Evolutionary conservation across 1,140 invertebrate genomes (phyloP).

Genomic region (Globodera rostochiensis): DNA sequence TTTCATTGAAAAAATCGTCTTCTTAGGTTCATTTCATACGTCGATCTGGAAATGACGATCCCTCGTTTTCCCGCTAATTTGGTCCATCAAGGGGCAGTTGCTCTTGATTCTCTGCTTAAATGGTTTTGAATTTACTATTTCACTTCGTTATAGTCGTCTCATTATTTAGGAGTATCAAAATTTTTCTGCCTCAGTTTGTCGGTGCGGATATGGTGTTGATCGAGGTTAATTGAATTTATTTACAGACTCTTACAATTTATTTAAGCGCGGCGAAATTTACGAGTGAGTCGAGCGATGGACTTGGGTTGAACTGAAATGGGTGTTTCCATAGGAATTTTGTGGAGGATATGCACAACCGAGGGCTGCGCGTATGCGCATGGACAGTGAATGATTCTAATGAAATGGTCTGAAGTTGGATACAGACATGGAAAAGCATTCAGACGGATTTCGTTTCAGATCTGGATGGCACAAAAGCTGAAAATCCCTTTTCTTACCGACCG

Average conservation of each 20-base stretch:
- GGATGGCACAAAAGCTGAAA: slow-evolving; percentile 54
- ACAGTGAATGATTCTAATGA: slow-evolving; percentile 58
- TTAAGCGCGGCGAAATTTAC: slow-evolving; percentile 55
- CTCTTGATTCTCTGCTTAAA: slow-evolving; percentile 31
- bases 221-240: slow-evolving; percentile 29
- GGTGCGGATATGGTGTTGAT: slow-evolving; percentile 61
- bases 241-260: neutral
- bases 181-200: slow-evolving; percentile 56
- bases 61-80: slow-evolving; percentile 56
- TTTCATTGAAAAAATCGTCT: neutral
- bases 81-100: slow-evolving; percentile 45
- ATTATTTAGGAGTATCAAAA: slow-evolving; percentile 44
- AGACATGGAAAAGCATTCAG: neutral
- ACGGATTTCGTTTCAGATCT: slow-evolving; percentile 25
- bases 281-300: slow-evolving; percentile 38
- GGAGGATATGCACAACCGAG: slow-evolving; percentile 34
- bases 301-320: neutral
- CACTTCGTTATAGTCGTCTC: neutral
- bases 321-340: slow-evolving; percentile 50
- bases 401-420: slow-evolving; percentile 1
- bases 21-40: slow-evolving; percentile 47
- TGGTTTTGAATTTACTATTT: neutral
- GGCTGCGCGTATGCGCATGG: slow-evolving; percentile 59
- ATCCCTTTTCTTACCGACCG: slow-evolving; percentile 62
- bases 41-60: slow-evolving; percentile 58